These are phyloP conservation scores for Oxyruncus cristatus DNA, from an alignment of 2,113 vertebrate genomes.

Conservation along the genomic window DNA sequence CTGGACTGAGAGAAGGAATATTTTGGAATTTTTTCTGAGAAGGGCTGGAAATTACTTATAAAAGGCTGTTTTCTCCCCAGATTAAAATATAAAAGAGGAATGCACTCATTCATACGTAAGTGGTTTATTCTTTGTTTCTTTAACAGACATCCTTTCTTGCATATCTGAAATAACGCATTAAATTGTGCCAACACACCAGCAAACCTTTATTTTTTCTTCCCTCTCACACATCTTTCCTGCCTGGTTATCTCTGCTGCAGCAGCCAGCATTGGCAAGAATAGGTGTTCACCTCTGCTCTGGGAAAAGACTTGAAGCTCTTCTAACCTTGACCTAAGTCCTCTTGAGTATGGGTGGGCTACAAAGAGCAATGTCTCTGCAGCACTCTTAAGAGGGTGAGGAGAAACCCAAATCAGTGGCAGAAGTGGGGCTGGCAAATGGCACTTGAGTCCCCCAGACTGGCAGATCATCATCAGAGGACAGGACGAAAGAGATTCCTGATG, in stretches of 20 bases:
- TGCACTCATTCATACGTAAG: background rate
- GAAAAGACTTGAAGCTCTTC: background rate
- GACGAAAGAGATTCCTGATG: background rate
- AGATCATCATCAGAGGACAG: background rate
- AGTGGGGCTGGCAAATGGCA: background rate
- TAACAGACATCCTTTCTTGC: background rate
- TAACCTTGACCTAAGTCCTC: background rate
- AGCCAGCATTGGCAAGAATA: background rate
- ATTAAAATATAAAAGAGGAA: background rate
- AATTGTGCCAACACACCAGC: background rate
- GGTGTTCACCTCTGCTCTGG: background rate
- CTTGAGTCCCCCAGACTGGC: background rate
- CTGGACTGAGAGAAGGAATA: background rate
- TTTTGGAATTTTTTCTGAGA: background rate
- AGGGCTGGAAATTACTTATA: background rate
- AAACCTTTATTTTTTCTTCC: background rate
- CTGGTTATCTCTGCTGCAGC: constrained; percentile 1
- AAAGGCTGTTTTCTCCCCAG: background rate
- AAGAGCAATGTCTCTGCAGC: background rate
- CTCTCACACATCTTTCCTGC: background rate
- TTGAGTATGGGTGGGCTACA: rapidly evolving
- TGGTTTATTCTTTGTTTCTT: background rate
- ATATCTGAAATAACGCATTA: background rate
- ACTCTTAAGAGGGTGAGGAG: background rate
- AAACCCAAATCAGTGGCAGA: background rate